Evolutionary conservation across 2,113 vertebrate genomes (phyloP).

Genomic region (Amphiprion percula): DNA sequence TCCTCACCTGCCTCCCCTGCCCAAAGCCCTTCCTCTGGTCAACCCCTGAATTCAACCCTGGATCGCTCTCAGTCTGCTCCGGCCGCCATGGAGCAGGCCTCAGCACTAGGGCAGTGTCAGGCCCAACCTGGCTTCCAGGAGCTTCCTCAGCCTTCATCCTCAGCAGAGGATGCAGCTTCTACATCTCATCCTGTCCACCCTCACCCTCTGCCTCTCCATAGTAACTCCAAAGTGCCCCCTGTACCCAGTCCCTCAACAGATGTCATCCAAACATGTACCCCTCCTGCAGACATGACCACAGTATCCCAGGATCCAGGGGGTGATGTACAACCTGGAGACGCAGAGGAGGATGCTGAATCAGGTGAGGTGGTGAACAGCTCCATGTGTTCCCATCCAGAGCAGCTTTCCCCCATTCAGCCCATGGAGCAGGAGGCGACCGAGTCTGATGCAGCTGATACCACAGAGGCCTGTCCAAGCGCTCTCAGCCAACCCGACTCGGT

Average conservation of each 20-base stretch:
- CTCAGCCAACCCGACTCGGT: conserved; percentile 45
- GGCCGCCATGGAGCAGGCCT: conserved; percentile 79
- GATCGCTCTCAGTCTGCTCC: conserved; percentile 84
- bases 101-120: conserved; percentile 74
- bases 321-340: conserved; percentile 6
- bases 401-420: conserved; percentile 63
- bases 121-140: conserved; percentile 67
- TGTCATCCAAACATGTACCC: conserved; percentile 27
- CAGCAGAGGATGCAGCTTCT: conserved; percentile 44
- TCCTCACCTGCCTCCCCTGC: conserved; percentile 82
- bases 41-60: conserved; percentile 72
- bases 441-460: conserved; percentile 31
- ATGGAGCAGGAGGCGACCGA: conserved; percentile 75
- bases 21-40: conserved; percentile 76
- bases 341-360: conserved; percentile 46
- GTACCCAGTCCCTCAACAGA: conserved; percentile 42
- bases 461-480: conserved; percentile 24
- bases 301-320: conserved; percentile 29
- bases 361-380: conserved; percentile 26
- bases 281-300: conserved; percentile 38
- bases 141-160: conserved; percentile 55
- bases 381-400: conserved; percentile 27
- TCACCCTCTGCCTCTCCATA: conserved; percentile 43
- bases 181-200: conserved; percentile 28
- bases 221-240: conserved; percentile 27